Evolutionary conservation across 2,888 invertebrate species (phyloP), one percentile per base, ranked within the genome.

Genomic region (Artemia sinica): DNA sequence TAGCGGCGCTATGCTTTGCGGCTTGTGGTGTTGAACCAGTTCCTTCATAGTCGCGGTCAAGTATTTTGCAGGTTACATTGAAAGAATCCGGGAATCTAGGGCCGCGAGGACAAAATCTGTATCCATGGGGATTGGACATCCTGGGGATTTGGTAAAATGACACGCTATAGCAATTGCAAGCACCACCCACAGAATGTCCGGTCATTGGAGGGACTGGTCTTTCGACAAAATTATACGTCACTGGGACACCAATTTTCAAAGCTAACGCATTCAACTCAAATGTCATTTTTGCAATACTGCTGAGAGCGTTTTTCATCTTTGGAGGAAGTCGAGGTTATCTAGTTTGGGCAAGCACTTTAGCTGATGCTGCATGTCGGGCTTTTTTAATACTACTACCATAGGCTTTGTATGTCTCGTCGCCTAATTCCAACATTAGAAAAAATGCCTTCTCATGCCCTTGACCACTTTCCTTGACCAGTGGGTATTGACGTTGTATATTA

Each of bases 391-490:
- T 96, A 71, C 89, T 86, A 66, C 96, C 97, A 72, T 89, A 89
- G 52, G 95, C 91, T 76, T 88, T 86, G 76, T 90, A 91, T 79
- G 91, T 89, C 76, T 91, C 91, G 50, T 83, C 83, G 74, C 80
- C 94, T 74, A 98, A 81, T 77, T 92, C 89, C 73, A 98, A 82
- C 72, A 91, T 90, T 73, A 98, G 96, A 72, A 91, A 94, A 81
- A 97, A 98, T 74, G 88, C 85, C 81, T 97, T 97, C 78, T 93
- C 91, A 82, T 98, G 98, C 73, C 97, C 94, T 69, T 97, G 97
- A 69, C 98, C 98, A 75, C 89, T 88, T 81, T 97, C 96, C 77
- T 92, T 89, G 72, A 93, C 91, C 78, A 97, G 83, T 75, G 91
- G 87, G 80, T 97, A 97, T 80, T 94, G 93, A 81, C 95, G 95